Evolutionary conservation across 2,888 invertebrate species (phyloP).

Genomic region (Lasioglossum morio): DNA sequence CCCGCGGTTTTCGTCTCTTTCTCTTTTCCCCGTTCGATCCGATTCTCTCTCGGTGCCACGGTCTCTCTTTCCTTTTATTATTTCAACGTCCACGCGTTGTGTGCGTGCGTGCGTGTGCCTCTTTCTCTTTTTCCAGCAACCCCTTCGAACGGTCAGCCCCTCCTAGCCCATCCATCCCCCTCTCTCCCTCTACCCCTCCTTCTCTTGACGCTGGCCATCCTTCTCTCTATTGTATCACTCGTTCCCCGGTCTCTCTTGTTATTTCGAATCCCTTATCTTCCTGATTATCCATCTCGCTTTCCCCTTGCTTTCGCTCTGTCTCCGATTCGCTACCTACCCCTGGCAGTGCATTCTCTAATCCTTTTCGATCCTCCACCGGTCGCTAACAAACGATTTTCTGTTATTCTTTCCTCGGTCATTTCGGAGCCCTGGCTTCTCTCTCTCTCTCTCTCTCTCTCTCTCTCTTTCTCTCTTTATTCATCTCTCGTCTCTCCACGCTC

Average conservation of each 20-base stretch:
- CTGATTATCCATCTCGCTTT: not conserved
- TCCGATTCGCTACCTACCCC: not conserved
- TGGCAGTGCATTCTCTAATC: not conserved
- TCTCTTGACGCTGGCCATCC: not conserved
- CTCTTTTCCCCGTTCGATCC: slow-evolving; percentile 4
- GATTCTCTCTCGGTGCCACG: not conserved
- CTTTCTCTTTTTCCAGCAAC: slow-evolving; percentile 41
- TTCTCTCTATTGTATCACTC: slow-evolving; percentile 4
- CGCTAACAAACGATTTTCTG: slow-evolving; percentile 10
- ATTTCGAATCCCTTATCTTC: slow-evolving; percentile 5
- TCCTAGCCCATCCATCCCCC: no score
- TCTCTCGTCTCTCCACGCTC: not conserved
- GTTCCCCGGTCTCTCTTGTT: not conserved
- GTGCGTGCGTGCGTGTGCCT: slow-evolving; percentile 27
- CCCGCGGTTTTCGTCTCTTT: not conserved
- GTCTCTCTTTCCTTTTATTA: slow-evolving; percentile 3
- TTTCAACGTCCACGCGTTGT: slow-evolving; percentile 20
- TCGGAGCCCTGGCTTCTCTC: not conserved
- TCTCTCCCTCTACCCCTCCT: not conserved
- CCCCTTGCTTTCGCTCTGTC: not conserved
- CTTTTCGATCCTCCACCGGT: no score
- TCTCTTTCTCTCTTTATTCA: not conserved
- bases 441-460: not conserved
- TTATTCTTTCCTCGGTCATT: not conserved
- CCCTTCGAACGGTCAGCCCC: slow-evolving; percentile 21